Evolutionary conservation across 2,113 vertebrate genomes (phyloP).

Genomic region (Indicator indicator): DNA sequence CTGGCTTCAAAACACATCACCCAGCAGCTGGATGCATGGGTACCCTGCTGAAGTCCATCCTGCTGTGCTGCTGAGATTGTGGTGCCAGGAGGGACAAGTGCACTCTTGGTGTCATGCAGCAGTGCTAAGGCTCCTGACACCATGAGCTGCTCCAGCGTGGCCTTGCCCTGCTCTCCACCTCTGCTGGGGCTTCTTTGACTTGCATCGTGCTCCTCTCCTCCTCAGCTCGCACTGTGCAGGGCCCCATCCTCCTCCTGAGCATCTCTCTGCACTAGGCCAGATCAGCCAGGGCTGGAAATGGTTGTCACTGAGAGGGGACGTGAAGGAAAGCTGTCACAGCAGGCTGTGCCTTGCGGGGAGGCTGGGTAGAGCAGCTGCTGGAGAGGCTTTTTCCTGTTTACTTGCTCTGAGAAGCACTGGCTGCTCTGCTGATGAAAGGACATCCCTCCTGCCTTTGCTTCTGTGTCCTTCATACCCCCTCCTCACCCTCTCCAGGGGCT

Average conservation of each 20-base stretch:
- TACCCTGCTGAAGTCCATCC: accelerated
- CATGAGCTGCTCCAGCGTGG: accelerated
- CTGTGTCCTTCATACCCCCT: not conserved
- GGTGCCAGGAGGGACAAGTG: not conserved
- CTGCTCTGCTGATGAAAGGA: constrained; percentile 23
- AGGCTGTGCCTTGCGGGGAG: not conserved
- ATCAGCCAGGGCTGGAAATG: not conserved
- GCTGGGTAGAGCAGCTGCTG: constrained; percentile 37
- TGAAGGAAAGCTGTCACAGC: not conserved
- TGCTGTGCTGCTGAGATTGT: not conserved
- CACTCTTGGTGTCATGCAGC: accelerated
- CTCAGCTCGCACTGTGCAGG: accelerated
- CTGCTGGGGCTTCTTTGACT: not conserved
- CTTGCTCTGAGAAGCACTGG: constrained; percentile 30
- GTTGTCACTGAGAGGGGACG: not conserved
- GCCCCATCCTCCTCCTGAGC: not conserved
- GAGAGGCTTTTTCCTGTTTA: constrained; percentile 73
- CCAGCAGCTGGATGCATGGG: not conserved
- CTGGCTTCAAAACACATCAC: not conserved
- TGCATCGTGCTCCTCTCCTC: not conserved
- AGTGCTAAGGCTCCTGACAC: not conserved
- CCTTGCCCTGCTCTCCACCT: not conserved
- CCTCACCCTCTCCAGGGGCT: not conserved
- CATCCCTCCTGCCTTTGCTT: not conserved
- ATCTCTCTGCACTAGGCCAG: accelerated